These are phyloP conservation scores for Endotricha flammealis DNA, from an alignment of 2,888 invertebrate species.

Conservation along the genomic window DNA sequence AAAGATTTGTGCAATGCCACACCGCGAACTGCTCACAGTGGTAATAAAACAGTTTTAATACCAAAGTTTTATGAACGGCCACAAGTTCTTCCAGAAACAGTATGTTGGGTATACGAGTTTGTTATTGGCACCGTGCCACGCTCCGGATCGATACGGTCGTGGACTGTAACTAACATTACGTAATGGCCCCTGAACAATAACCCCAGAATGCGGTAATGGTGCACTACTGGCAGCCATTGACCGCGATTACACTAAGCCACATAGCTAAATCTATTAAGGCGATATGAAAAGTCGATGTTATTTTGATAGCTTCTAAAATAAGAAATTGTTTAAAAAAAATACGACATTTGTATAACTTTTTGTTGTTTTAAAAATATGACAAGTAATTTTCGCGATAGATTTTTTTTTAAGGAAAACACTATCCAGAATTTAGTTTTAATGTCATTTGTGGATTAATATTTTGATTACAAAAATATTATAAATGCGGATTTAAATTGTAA, in stretches of 20 bases:
- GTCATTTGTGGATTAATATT: too few species aligned
- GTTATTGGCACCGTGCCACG: slow-evolving; percentile 68
- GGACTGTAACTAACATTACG: slow-evolving; percentile 53
- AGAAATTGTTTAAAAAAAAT: too few species aligned
- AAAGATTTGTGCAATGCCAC: slow-evolving; percentile 6
- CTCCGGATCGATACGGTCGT: slow-evolving; percentile 58
- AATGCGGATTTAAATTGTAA: too few species aligned
- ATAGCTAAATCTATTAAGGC: too few species aligned
- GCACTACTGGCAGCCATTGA: background rate
- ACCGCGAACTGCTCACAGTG: slow-evolving; percentile 23
- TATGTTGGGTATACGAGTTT: slow-evolving; percentile 38
- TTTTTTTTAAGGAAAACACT: too few species aligned
- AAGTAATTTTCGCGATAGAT: too few species aligned
- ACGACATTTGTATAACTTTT: too few species aligned
- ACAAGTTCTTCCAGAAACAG: slow-evolving; percentile 46
- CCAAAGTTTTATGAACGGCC: slow-evolving; percentile 40
- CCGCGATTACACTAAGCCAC: background rate
- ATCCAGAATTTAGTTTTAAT: too few species aligned
- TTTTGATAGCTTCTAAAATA: too few species aligned
- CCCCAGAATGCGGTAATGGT: slow-evolving; percentile 17
- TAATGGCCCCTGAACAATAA: slow-evolving; percentile 52
- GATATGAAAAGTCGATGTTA: too few species aligned
- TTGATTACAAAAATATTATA: too few species aligned
- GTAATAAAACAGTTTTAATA: slow-evolving; percentile 44
- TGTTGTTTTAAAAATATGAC: too few species aligned